Percentiles rank a stretch among this genome's conserved stretches.
Conservation (phyloP, 2,113 vertebrate genomes). For the Atrichornis clamosus region DNA sequence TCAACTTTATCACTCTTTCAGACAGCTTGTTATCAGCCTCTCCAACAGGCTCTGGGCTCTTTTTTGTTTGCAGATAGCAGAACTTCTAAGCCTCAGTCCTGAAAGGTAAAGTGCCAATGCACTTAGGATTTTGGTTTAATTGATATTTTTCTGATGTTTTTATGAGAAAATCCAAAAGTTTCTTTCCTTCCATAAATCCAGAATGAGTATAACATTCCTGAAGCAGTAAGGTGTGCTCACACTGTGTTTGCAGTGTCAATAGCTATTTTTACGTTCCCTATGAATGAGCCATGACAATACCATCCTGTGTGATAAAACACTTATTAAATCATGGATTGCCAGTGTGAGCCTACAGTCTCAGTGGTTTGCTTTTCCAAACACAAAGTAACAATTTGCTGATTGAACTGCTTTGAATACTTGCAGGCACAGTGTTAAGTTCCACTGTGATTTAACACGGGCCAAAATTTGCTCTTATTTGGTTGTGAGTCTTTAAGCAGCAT, state of each 20-base stretch:
- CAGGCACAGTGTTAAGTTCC: not conserved
- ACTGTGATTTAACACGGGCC: not conserved
- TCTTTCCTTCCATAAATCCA: not conserved
- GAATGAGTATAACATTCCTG: not conserved
- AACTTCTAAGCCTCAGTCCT: not conserved
- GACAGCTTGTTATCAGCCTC: not conserved
- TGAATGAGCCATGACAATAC: not conserved
- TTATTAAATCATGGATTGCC: not conserved
- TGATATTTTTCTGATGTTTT: not conserved
- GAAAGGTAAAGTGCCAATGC: not conserved
- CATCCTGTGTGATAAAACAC: not conserved
- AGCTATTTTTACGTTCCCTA: not conserved
- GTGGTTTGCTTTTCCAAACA: not conserved
- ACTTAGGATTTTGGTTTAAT: not conserved
- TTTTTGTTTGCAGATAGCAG: not conserved
- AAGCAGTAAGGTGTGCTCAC: not conserved
- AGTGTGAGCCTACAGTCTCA: not conserved
- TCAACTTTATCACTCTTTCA: not conserved
- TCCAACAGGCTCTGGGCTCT: not conserved
- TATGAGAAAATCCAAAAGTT: not conserved
- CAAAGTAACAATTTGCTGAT: not conserved
- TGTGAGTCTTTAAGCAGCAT: not conserved
- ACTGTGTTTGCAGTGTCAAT: not conserved
- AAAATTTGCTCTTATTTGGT: not conserved
- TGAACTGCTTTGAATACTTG: not conserved